These are phyloP conservation scores for Kuschelorhynchus macadamiae DNA, from an alignment of 2,888 invertebrate genomes.

Conservation along the genomic window DNA sequence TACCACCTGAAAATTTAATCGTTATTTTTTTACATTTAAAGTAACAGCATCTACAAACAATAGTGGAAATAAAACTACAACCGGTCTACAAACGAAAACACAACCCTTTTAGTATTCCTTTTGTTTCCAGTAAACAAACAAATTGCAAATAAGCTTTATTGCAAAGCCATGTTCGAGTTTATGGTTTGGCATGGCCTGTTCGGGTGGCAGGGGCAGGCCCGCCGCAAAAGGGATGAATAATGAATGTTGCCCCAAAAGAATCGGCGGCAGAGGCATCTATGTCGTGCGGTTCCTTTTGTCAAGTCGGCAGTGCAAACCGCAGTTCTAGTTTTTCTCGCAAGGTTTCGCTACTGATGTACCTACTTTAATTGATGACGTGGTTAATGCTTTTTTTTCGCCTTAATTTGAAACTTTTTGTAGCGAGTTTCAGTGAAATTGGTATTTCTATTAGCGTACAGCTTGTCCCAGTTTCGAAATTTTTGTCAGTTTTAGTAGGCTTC, in stretches of 20 bases:
- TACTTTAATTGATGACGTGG: conserved; percentile 32
- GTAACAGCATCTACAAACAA: too few relatives aligned
- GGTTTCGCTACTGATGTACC: conserved; percentile 3
- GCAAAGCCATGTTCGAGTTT: conserved; percentile 39
- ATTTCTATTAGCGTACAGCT: too few relatives aligned
- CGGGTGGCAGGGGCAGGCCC: conserved; percentile 15
- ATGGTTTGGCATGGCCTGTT: conserved; percentile 33
- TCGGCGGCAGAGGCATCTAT: conserved; percentile 21
- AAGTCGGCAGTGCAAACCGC: conserved; percentile 19
- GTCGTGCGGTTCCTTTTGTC: conserved; percentile 31
- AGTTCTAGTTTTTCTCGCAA: conserved; percentile 17
- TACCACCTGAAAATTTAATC: too few relatives aligned
- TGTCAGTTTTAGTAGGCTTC: too few relatives aligned
- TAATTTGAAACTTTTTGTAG: too few relatives aligned
- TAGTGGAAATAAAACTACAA: conserved; percentile 18
- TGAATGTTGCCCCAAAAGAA: conserved; percentile 37
- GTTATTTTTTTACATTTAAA: too few relatives aligned
- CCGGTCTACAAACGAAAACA: conserved; percentile 25
- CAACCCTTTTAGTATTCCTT: conserved; percentile 21
- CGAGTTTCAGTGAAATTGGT: too few relatives aligned
- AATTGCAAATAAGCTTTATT: conserved; percentile 46
- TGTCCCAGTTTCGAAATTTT: too few relatives aligned
- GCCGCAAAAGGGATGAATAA: conserved; percentile 38
- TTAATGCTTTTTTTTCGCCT: conserved; percentile 22
- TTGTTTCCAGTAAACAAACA: conserved; percentile 40